Conservation (phyloP, 2,797 vertebrate genomes). For the Danio albolineatus region DNA sequence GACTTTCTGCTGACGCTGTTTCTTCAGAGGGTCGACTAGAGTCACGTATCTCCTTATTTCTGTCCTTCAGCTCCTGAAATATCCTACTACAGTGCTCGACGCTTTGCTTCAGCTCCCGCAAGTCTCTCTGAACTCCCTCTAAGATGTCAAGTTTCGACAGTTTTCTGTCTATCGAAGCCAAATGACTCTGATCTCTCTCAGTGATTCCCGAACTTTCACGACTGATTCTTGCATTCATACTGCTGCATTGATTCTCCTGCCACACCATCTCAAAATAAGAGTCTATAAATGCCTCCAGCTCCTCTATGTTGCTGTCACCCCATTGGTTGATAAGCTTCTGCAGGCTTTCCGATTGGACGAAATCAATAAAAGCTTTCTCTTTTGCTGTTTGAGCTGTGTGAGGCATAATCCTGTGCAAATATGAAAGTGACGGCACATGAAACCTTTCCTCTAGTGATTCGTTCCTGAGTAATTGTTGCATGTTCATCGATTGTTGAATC, state of each 20-base stretch:
- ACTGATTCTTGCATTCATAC: neutral
- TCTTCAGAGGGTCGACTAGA: neutral
- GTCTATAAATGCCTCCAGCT: constrained; percentile 79
- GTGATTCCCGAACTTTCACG: neutral
- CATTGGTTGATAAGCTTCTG: constrained; percentile 70
- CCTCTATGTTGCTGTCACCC: constrained; percentile 72
- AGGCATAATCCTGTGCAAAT: constrained; percentile 21
- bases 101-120: constrained; percentile 65
- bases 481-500: constrained; percentile 31
- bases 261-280: constrained; percentile 72
- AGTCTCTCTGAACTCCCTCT: constrained; percentile 71
- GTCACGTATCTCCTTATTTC: constrained; percentile 26
- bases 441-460: constrained; percentile 13
- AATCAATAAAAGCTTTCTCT: constrained; percentile 57
- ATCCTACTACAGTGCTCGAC: constrained; percentile 63
- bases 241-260: constrained; percentile 51
- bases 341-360: constrained; percentile 58
- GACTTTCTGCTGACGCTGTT: constrained; percentile 7
- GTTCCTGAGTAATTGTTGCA: neutral
- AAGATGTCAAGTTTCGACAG: constrained; percentile 75
- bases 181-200: constrained; percentile 52
- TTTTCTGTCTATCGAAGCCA: constrained; percentile 70
- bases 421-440: neutral
- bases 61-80: constrained; percentile 61
- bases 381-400: constrained; percentile 50